Percentiles rank a stretch among this genome's conserved stretches.
Conservation (phyloP, 2,888 invertebrate genomes). For the Napeogenes inachia region DNA sequence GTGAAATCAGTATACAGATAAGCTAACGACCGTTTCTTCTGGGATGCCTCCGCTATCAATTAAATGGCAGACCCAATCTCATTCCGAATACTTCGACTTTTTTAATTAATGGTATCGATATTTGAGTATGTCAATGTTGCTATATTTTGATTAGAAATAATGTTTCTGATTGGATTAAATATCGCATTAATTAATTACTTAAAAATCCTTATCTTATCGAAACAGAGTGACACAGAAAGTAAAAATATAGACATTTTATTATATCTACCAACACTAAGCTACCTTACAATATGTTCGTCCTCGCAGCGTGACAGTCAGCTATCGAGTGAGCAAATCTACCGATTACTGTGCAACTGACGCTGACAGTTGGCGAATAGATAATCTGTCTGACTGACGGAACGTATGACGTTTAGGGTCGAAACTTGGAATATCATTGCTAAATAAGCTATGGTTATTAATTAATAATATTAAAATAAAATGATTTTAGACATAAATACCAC, state of each 20-base stretch:
- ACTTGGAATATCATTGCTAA: conserved; percentile 24
- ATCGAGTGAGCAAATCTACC: conserved; percentile 62
- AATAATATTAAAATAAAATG: not conserved
- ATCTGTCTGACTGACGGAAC: conserved; percentile 39
- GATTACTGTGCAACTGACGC: conserved; percentile 64
- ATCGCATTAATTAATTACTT: too few relatives aligned
- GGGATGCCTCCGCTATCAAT: conserved; percentile 65
- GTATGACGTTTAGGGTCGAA: conserved; percentile 32
- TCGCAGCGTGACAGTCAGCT: conserved; percentile 44
- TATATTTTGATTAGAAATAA: conserved; percentile 4
- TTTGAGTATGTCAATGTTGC: conserved; percentile 30
- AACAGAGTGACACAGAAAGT: too few relatives aligned
- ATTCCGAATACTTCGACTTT: conserved; percentile 38
- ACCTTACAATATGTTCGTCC: conserved; percentile 29
- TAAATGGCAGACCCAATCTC: conserved; percentile 66
- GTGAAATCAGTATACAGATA: conserved; percentile 70
- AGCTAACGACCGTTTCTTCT: conserved; percentile 67
- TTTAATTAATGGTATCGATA: conserved; percentile 40
- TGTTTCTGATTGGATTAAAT: not conserved
- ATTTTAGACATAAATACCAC: not conserved
- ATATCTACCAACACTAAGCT: too few relatives aligned
- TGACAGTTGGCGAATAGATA: conserved; percentile 63
- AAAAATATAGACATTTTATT: too few relatives aligned
- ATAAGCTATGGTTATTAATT: conserved; percentile 5
- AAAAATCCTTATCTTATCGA: too few relatives aligned